Base-by-base conservation (phyloP, 2,113 vertebrate genomes). In the Tamias sibiricus region DNA sequence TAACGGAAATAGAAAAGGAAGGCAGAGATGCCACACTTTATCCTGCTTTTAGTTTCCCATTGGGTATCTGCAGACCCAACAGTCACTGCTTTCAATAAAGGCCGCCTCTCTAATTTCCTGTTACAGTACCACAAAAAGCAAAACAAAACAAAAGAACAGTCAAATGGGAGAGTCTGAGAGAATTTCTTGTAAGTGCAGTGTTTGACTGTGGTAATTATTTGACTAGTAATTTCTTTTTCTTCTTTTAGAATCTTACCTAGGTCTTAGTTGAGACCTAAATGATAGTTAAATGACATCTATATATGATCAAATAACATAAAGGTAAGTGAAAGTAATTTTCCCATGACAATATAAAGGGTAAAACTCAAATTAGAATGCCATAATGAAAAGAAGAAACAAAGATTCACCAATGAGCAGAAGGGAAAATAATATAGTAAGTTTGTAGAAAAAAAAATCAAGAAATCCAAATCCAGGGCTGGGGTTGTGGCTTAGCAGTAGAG, bases 211-310 rank as follows among this genome's bases (percentile, higher is more conserved):
- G 37, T 47, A 66, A 94, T 52, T 64, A 91, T 54, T 82, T 88
- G 7, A 57, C 91, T 80, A 83, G 57, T 6, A 82, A 68, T 79
- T 32, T 69, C 68, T 64, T 94, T 79, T 24, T 57, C 20, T 86
- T 35, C n/a, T 82, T 96, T 96, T 59, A 93, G 64, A 81, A 84
- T 59, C 86, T 83, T 68, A 62, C 16, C 32, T 85, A 44, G 82
- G 7, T 75, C 57, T 66, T 83, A 69, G 2, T 44, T 66, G 42
- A 90, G 44, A 89, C 12, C 37, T 80, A 74, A 40, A 47, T 80
- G 40, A 79, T 10, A 42, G 9, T 49, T 87, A 88, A 68, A 47
- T 71, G 42, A 87, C 59, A 96, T 49, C 37, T 57, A 71, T 22
- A 64, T 30, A n/a, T 57, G 28, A 79, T 37, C 35, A 84, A 62